Evolutionary conservation across 2,888 invertebrate species (phyloP).

Genomic region (Marasmarcha lunaedactyla): DNA sequence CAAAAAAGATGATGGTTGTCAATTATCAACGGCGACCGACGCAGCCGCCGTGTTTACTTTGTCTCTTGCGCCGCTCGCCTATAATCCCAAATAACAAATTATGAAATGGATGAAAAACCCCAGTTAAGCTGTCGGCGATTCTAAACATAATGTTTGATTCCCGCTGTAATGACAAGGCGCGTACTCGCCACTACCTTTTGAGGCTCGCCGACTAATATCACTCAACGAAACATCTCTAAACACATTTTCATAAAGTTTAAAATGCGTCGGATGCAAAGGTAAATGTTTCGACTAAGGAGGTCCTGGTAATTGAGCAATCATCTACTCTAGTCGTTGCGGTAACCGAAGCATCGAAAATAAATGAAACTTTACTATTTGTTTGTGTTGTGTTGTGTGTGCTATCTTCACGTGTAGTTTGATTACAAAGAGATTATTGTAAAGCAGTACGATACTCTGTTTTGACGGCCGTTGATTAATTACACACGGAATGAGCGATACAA

Average conservation of each 20-base stretch:
- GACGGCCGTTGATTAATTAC: too few relatives aligned
- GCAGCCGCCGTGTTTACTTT: slow-evolving; percentile 56
- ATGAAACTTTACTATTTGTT: slow-evolving; percentile 58
- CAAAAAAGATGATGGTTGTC: slow-evolving; percentile 22
- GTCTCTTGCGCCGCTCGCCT: slow-evolving; percentile 57
- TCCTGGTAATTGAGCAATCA: slow-evolving; percentile 70
- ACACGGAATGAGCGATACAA: too few relatives aligned
- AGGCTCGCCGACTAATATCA: slow-evolving; percentile 50
- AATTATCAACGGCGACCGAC: slow-evolving; percentile 31
- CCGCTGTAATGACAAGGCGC: slow-evolving; percentile 67
- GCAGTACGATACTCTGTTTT: too few relatives aligned
- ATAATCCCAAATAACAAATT: slow-evolving; percentile 67
- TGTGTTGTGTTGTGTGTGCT: slow-evolving; percentile 34
- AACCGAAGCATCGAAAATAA: slow-evolving; percentile 59
- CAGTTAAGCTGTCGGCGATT: slow-evolving; percentile 67
- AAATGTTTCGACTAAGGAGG: slow-evolving; percentile 58
- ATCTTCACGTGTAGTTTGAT: slow-evolving; percentile 22
- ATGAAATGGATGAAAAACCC: slow-evolving; percentile 64
- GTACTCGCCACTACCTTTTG: slow-evolving; percentile 56
- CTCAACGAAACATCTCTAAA: slow-evolving; percentile 38
- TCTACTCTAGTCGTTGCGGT: slow-evolving; percentile 65
- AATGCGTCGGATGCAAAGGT: slow-evolving; percentile 23
- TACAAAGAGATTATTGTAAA: slow-evolving; percentile 11
- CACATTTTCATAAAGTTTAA: slow-evolving; percentile 41
- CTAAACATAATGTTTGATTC: slow-evolving; percentile 69